These are phyloP conservation scores for Zosterops hypoxanthus DNA, from an alignment of 2,113 vertebrate genomes.

Conservation along the genomic window DNA sequence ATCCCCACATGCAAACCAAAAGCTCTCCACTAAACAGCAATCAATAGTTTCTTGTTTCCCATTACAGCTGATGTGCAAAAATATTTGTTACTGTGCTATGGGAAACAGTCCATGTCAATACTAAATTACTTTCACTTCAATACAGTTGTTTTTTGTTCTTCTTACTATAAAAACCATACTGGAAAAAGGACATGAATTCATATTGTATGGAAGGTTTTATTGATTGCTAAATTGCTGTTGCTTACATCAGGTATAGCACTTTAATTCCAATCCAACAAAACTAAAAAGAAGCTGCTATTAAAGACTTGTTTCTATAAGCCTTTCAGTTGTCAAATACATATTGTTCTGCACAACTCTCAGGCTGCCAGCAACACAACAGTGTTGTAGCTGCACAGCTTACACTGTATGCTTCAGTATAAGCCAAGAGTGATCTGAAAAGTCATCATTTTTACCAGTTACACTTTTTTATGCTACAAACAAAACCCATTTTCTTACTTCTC, in stretches of 20 bases:
- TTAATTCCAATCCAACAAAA: background rate
- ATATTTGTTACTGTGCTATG: background rate
- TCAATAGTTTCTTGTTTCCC: background rate
- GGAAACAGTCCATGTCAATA: background rate
- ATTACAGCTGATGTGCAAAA: background rate
- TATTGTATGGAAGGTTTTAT: conserved; percentile 38
- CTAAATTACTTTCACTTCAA: background rate
- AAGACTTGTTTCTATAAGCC: background rate
- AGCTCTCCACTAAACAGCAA: background rate
- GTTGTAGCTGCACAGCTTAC: background rate
- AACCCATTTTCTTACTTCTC: background rate
- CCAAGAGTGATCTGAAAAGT: background rate
- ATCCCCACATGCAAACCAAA: background rate
- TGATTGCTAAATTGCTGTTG: conserved; percentile 30
- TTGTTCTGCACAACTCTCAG: background rate
- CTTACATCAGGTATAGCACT: background rate
- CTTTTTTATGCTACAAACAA: background rate
- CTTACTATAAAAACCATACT: background rate
- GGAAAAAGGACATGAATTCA: background rate
- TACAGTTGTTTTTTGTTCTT: background rate
- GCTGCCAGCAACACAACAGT: background rate
- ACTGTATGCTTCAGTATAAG: background rate
- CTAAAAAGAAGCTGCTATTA: background rate
- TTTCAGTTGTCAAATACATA: background rate
- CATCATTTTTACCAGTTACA: background rate